These are phyloP conservation scores for Caenorhabditis uteleia DNA, from an alignment of 2,888 invertebrate species.

Conservation along the genomic window DNA sequence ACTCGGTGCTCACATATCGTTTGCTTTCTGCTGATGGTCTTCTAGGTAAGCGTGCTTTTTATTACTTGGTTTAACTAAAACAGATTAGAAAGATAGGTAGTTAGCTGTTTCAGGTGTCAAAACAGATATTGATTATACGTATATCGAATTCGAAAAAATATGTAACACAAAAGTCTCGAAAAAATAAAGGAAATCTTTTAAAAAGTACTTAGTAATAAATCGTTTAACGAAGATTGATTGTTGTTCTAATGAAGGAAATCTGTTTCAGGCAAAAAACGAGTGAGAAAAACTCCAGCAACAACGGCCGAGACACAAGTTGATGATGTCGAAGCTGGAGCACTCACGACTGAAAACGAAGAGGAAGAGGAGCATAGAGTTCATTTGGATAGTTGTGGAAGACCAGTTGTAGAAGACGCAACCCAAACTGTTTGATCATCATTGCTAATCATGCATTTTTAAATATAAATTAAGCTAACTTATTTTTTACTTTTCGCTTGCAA, in stretches of 20 bases:
- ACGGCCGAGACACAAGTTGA: constrained; percentile 32
- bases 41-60: constrained; percentile 46
- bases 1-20: constrained; percentile 65
- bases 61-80: neutral
- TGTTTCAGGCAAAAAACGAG: constrained; percentile 35
- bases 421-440: constrained; percentile 26
- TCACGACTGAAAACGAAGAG: constrained; percentile 6
- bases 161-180: neutral
- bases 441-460: neutral
- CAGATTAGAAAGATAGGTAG: neutral
- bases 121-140: no score
- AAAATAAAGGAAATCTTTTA: neutral
- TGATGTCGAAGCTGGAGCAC: constrained; percentile 19
- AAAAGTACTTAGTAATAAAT: neutral
- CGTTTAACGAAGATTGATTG: constrained; percentile 2
- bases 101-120: neutral
- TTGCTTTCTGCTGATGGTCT: constrained; percentile 67
- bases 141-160: no score
- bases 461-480: neutral
- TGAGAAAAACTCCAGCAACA: constrained; percentile 30
- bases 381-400: neutral
- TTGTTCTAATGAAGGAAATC: neutral
- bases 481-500: no score
- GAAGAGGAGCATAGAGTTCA: neutral
- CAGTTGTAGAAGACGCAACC: constrained; percentile 25